Evolutionary conservation across 2,113 vertebrate species (phyloP), one percentile per base, ranked within the genome.

Genomic region (Vanacampus margaritifer): DNA sequence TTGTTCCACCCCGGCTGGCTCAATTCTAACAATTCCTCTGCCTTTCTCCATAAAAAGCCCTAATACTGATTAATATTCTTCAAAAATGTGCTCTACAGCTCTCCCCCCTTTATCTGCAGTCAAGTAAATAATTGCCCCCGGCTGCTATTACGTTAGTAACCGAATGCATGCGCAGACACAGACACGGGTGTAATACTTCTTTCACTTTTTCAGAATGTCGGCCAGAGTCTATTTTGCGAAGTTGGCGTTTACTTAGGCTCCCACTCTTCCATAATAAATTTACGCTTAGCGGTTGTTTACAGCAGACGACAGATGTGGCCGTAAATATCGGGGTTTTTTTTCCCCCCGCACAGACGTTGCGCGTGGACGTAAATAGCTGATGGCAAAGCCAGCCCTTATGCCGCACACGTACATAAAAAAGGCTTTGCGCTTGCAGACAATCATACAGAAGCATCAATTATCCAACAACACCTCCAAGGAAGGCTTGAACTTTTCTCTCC

Each of bases 361-460:
- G 50, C 3, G 26, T 6, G 56, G 14, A 69, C 62, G 17, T n/a
- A 76, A 80, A 78, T 59, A 65, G 69, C 32, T 54, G 23, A 3
- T n/a, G 23, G 51, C 48, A 51, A 23, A 51, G 21, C 5, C 21
- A 21, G 21, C 48, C 21, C 48, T 21, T 51, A n/a, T 5, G 10
- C 48, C 21, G 4, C 28, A 32, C 28, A 21, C 3, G 21, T 21
- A 10, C 6, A 9, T 8, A n/a, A 24, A 39, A 74, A 70, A 67
- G 51, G 4, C 16, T 36, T 79, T 48, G 28, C 21, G 72, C 72
- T 79, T 36, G 37, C 58, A 83, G 75, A 78, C 78, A 84, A 83
- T 86, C 79, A 79, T 57, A 86, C 62, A 78, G 73, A 74, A 28
- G 66, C 72, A 88, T 90, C 78, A 88, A 90, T 91, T 83, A 87